Conservation (phyloP, 2,888 invertebrate species). For the Psylliodes chrysocephalus region DNA sequence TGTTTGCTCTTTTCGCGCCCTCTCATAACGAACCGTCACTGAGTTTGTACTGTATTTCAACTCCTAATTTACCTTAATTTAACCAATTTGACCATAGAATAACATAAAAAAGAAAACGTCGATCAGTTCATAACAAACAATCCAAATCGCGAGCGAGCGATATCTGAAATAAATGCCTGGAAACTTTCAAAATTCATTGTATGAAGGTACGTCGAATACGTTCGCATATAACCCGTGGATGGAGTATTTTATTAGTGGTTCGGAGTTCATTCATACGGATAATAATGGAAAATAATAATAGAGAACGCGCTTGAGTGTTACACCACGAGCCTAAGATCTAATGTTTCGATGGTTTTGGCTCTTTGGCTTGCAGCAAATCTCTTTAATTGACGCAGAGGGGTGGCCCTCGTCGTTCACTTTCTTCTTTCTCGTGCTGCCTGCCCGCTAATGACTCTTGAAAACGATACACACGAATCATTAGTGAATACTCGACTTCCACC, state of each 20-base stretch:
- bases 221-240: neutral
- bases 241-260: conserved; percentile 32
- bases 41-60: no score
- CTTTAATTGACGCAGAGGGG: conserved; percentile 56
- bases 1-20: no score
- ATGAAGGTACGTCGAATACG: conserved; percentile 12
- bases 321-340: conserved; percentile 48
- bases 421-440: no score
- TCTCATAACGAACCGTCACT: no score
- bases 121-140: no score
- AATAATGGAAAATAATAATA: conserved; percentile 43
- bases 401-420: conserved; percentile 56
- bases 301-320: conserved; percentile 46
- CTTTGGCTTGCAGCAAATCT: conserved; percentile 54
- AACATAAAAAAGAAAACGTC: no score
- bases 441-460: conserved; percentile 61
- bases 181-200: conserved; percentile 29
- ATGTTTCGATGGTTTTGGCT: conserved; percentile 37
- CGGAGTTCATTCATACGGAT: conserved; percentile 29
- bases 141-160: no score
- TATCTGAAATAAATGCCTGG: neutral
- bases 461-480: conserved; percentile 58
- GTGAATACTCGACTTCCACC: no score
- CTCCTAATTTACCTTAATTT: neutral
- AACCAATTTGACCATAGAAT: conserved; percentile 12